phyloP scores from a whole-genome alignment of 2,797 vertebrate genomes.

The Typhlichthys subterraneus region DNA sequence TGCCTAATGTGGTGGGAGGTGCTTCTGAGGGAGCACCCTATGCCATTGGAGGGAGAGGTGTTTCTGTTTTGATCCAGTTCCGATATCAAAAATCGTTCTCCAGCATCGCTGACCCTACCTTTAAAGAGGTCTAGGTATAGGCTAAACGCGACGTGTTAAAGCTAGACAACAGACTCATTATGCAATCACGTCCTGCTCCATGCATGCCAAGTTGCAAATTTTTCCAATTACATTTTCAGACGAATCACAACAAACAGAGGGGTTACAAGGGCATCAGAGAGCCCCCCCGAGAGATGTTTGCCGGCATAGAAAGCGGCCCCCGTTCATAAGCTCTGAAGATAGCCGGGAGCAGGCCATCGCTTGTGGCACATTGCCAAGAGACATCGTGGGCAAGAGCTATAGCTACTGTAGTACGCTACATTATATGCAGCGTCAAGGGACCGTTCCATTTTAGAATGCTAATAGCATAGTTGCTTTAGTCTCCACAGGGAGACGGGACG shows the following conservation, averaged over 20 bases:
- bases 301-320: conserved; percentile 46
- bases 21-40: too few species aligned
- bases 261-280: conserved; percentile 5
- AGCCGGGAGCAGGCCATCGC: conserved; percentile 40
- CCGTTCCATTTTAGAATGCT: not conserved
- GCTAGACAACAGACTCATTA: not conserved
- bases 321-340: conserved; percentile 35
- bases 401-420: conserved; percentile 3
- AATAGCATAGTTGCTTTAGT: too few species aligned
- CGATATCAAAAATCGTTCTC: too few species aligned
- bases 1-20: too few species aligned
- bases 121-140: too few species aligned
- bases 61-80: too few species aligned
- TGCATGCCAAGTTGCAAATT: conserved; percentile 32
- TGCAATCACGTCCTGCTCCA: conserved; percentile 17
- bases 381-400: conserved; percentile 9
- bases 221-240: conserved; percentile 48
- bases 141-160: too few species aligned
- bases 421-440: conserved; percentile 8
- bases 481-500: too few species aligned
- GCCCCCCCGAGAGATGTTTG: conserved; percentile 9
- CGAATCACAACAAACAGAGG: conserved; percentile 22
- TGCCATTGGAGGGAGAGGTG: too few species aligned
- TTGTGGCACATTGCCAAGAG: conserved; percentile 13
- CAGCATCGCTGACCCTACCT: too few species aligned